phyloP scores from a whole-genome alignment of 2,888 invertebrate species.

The Lochmaea capreae region DNA sequence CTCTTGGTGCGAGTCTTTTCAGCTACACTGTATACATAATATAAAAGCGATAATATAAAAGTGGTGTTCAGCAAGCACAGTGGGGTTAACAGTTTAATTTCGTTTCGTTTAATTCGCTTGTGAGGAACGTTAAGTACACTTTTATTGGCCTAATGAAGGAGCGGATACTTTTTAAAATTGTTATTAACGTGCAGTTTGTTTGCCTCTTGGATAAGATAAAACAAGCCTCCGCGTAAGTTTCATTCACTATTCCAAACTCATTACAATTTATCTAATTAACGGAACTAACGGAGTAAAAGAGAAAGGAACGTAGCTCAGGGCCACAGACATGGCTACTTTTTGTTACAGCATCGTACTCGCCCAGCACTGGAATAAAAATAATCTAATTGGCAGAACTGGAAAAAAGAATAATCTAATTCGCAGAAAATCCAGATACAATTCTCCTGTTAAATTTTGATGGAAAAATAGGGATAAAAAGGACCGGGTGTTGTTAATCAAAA shows the following conservation, averaged over 20 bases:
- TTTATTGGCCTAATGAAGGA: too few relatives aligned
- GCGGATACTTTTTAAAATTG: too few relatives aligned
- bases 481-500: too few relatives aligned
- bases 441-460: too few relatives aligned
- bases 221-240: slow-evolving; percentile 31
- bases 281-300: slow-evolving; percentile 17
- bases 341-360: slow-evolving; percentile 5
- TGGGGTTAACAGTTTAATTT: too few relatives aligned
- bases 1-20: too few relatives aligned
- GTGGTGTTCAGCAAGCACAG: too few relatives aligned
- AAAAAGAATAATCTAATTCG: not conserved
- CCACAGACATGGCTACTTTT: slow-evolving; percentile 2
- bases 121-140: too few relatives aligned
- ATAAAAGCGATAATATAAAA: too few relatives aligned
- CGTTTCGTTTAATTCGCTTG: too few relatives aligned
- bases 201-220: slow-evolving; percentile 14
- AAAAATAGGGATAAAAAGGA: too few relatives aligned
- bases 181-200: slow-evolving; percentile 19
- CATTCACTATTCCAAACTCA: slow-evolving; percentile 35
- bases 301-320: slow-evolving; percentile 5
- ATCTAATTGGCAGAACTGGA: not conserved
- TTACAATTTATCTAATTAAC: slow-evolving; percentile 37
- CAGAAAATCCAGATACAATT: not conserved
- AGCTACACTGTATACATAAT: too few relatives aligned
- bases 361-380: not conserved